Evolutionary conservation across 2,797 vertebrate genomes (phyloP).

Genomic region (Poecile montanus): DNA sequence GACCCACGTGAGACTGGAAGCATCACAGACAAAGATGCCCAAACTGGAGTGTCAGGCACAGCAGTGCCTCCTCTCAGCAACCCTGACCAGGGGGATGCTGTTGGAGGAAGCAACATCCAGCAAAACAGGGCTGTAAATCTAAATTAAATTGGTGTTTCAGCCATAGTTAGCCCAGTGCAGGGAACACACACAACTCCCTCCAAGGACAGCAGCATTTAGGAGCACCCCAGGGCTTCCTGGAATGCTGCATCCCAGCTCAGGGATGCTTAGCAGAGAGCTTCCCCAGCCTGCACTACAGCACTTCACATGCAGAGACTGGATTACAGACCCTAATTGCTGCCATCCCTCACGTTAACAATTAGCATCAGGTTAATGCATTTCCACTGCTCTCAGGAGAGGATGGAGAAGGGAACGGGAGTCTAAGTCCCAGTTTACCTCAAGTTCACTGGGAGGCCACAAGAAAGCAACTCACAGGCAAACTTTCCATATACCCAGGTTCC

Average conservation of each 20-base stretch:
- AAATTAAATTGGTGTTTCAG: not conserved
- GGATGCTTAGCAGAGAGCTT: not conserved
- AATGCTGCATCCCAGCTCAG: not conserved
- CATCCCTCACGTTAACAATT: constrained; percentile 20
- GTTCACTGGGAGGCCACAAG: not conserved
- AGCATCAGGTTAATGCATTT: not conserved
- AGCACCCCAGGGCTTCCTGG: not conserved
- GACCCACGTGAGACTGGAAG: not conserved
- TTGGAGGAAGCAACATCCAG: not conserved
- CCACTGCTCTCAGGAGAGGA: not conserved
- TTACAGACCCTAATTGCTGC: constrained; percentile 11
- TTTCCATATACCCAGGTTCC: not conserved
- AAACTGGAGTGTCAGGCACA: rapidly evolving
- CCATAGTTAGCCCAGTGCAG: not conserved
- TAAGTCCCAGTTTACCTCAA: not conserved
- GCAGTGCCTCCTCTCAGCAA: not conserved
- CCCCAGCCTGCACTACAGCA: not conserved
- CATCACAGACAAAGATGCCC: not conserved
- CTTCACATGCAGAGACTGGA: not conserved
- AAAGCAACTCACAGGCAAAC: not conserved
- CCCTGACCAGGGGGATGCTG: not conserved
- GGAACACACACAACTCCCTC: not conserved
- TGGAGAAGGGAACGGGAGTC: not conserved
- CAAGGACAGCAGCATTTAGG: not conserved
- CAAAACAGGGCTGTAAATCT: not conserved